phyloP scores from a whole-genome alignment of 2,888 invertebrate genomes.

The Habrosyne pyritoides region DNA sequence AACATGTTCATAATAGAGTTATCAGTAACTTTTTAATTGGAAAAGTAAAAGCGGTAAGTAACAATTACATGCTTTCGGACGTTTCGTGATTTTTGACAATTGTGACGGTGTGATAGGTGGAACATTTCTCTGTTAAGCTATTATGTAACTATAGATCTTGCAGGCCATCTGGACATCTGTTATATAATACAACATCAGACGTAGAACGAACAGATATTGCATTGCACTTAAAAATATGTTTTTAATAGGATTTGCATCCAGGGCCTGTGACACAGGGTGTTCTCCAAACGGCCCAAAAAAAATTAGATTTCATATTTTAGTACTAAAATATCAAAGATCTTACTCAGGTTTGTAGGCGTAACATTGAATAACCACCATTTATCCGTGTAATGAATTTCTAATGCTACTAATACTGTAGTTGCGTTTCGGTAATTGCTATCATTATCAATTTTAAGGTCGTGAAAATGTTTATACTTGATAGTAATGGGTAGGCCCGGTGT shows the following conservation, averaged over 20 bases:
- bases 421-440: slow-evolving; percentile 28
- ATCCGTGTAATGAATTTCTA: slow-evolving; percentile 7
- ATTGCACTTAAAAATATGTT: too few species aligned
- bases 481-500: slow-evolving; percentile 21
- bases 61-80: neutral
- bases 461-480: slow-evolving; percentile 28
- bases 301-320: too few species aligned
- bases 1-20: neutral
- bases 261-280: too few species aligned
- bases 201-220: too few species aligned
- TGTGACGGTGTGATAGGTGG: neutral
- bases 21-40: neutral
- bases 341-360: neutral
- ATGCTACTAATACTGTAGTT: slow-evolving; percentile 10
- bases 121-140: neutral
- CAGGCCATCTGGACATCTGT: neutral
- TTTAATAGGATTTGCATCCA: too few species aligned
- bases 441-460: slow-evolving; percentile 36
- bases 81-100: neutral
- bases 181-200: too few species aligned
- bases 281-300: too few species aligned
- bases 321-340: neutral
- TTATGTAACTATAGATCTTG: neutral
- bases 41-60: neutral
- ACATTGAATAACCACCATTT: neutral